These are phyloP conservation scores for Paralichthys olivaceus DNA, from an alignment of 2,113 vertebrate species.

Conservation along the genomic window DNA sequence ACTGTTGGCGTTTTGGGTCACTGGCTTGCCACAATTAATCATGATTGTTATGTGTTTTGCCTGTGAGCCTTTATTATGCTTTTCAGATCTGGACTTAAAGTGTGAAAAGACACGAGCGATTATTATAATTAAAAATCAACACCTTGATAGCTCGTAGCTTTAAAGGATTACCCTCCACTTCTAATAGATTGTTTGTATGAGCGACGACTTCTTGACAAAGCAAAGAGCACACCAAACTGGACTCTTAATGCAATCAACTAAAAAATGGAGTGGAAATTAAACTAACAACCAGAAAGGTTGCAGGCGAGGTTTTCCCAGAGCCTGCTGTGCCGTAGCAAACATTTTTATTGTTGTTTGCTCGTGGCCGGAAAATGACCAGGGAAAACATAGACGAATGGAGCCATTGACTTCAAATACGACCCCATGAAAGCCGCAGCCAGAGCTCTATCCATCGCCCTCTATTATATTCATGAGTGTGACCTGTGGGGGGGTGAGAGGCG, in stretches of 20 bases:
- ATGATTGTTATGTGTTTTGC: conserved; percentile 4
- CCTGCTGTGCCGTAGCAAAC: conserved; percentile 34
- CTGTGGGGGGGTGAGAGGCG: conserved; percentile 49
- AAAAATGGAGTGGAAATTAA: conserved; percentile 8
- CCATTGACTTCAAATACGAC: conserved; percentile 73
- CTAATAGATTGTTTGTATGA: conserved; percentile 15
- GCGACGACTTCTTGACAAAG: conserved; percentile 35
- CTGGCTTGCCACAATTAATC: conserved; percentile 37
- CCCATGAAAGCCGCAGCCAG: conserved; percentile 60
- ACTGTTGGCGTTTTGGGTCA: conserved; percentile 29
- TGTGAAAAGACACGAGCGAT: conserved; percentile 54
- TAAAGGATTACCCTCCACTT: conserved; percentile 36
- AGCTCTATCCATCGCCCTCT: conserved; percentile 61
- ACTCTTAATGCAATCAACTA: conserved; percentile 17
- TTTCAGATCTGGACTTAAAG: conserved; percentile 37
- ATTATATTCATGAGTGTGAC: conserved; percentile 74
- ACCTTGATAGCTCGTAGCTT: conserved; percentile 50
- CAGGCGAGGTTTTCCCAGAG: conserved; percentile 8
- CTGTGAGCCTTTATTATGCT: conserved; percentile 26
- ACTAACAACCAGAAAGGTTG: not conserved
- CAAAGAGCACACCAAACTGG: not conserved
- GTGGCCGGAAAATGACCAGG: conserved; percentile 54
- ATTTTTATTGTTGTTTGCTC: conserved; percentile 57
- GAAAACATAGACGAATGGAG: conserved; percentile 70
- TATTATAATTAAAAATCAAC: conserved; percentile 67